Evolutionary conservation across 2,797 vertebrate species (phyloP), one percentile per base, ranked within the genome.

Genomic region (Halcyon chelicuti): DNA sequence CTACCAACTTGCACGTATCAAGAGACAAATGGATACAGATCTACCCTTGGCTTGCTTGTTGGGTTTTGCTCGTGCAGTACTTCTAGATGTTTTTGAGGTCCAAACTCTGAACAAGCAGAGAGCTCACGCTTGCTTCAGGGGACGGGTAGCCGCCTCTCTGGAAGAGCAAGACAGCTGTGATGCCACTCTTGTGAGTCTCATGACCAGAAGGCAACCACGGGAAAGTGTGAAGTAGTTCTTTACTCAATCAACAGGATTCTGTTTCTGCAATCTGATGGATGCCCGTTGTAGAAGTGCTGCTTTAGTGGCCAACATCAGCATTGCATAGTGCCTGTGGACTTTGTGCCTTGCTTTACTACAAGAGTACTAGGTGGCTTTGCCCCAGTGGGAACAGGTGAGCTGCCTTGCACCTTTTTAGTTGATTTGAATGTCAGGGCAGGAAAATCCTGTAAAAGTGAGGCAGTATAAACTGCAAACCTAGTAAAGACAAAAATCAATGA

Each of bases 401-500:
- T 74, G 40, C 46, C 26, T 80, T 63, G 18, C 4, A 46, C 40
- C 52, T 86, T 87, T 31, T 71, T 17, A 65, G 74, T 5, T 31
- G 2, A 3, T 79, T 85, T 61, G 46, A 57, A 60, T 9, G 1
- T 52, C 54, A 90, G 55, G 44, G 25, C 55, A 58, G 74, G 47
- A 92, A 78, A 97, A 76, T 68, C 78, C 85, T 66, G 2, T 77
- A 77, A 51, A 71, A 79, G 44, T 28, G 40, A 61, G 57, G 72
- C 33, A 51, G n/a, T 52, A 63, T 84, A 84, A 94, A 86, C 83
- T 86, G 62, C 40, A 93, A 88, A 88, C 80, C 60, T 68, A 33
- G 68, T 68, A 83, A 96, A 95, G 81, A 77, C 10, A 85, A 76
- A 96, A 97, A 96, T 96, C 93, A 90, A 83, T 94, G 93, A 65